Conservation (phyloP, 2,888 invertebrate species). For the Zootermopsis nevadensis region DNA sequence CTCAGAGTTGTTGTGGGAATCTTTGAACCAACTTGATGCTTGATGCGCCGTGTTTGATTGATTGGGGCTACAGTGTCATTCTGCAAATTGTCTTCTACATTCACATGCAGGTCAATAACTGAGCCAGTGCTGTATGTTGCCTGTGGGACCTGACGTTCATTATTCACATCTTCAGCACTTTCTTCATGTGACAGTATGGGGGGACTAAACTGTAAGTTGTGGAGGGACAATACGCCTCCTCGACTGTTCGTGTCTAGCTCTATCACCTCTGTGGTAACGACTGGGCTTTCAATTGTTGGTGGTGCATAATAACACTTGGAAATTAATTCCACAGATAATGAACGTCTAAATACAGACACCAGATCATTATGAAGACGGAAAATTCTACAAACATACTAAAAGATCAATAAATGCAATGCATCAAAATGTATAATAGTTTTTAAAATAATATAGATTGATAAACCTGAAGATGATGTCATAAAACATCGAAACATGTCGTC, state of each 20-base stretch:
- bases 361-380: no score
- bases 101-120: constrained; percentile 24
- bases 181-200: background rate
- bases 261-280: background rate
- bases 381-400: no score
- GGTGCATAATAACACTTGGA: no score
- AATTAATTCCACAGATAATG: no score
- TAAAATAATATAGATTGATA: no score
- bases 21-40: background rate
- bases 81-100: constrained; percentile 10
- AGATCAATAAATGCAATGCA: no score
- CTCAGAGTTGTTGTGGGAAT: background rate
- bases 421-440: no score
- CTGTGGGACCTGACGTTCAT: background rate
- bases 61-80: background rate
- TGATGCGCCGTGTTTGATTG: background rate
- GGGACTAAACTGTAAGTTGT: background rate
- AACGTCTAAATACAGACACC: no score
- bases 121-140: constrained; percentile 21
- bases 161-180: background rate
- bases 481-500: no score
- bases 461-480: no score
- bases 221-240: background rate
- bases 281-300: background rate
- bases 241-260: background rate